Percentiles rank a stretch among this genome's conserved stretches.
Evolutionary conservation across 2,888 invertebrate species (phyloP).

Genomic region (Sesia apiformis): DNA sequence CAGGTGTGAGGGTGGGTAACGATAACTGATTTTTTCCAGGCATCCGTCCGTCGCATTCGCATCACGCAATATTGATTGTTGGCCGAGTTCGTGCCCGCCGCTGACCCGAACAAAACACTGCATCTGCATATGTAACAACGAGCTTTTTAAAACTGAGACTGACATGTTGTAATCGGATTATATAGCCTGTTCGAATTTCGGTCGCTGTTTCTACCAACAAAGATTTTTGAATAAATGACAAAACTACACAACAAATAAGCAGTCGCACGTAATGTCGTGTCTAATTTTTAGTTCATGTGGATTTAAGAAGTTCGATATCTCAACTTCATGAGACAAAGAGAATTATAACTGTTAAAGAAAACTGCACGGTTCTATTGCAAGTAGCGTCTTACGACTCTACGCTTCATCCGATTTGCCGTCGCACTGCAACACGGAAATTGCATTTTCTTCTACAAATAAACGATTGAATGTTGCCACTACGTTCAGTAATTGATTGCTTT

Average conservation of each 20-base stretch:
- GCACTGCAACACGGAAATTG: slow-evolving; percentile 21
- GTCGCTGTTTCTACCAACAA: too few species aligned
- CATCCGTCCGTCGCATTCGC: slow-evolving; percentile 4
- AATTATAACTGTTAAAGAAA: too few species aligned
- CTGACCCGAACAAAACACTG: background rate
- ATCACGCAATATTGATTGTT: slow-evolving; percentile 10
- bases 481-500: background rate
- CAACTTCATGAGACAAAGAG: too few species aligned
- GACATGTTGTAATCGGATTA: background rate
- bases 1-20: slow-evolving; percentile 8
- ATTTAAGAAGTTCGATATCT: too few species aligned
- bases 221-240: too few species aligned
- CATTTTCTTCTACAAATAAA: slow-evolving; percentile 21
- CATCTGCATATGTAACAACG: background rate
- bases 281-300: too few species aligned
- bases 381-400: background rate
- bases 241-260: too few species aligned
- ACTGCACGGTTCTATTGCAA: background rate
- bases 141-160: background rate
- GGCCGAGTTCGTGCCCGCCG: background rate
- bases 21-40: slow-evolving; percentile 9
- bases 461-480: slow-evolving; percentile 9
- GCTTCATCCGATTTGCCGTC: background rate
- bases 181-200: background rate
- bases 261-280: too few species aligned